phyloP scores from a whole-genome alignment of 2,888 invertebrate genomes.

The Clusia tigrina region DNA sequence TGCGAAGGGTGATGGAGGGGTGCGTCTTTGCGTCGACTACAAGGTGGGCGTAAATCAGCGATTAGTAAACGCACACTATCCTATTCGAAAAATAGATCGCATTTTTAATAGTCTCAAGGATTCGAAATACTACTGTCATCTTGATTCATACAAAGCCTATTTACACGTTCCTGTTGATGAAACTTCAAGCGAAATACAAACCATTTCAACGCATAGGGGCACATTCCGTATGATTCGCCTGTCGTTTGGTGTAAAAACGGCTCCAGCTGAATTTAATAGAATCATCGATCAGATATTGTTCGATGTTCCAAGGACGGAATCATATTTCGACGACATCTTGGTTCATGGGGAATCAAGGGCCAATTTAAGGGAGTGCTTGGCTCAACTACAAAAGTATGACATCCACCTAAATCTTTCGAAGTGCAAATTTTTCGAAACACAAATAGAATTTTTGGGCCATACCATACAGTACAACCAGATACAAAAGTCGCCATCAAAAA shows the following conservation, averaged over 20 bases:
- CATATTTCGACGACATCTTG: too few species aligned
- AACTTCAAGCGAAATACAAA: conserved; percentile 29
- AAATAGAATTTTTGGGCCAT: conserved; percentile 33
- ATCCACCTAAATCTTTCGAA: conserved; percentile 28
- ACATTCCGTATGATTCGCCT: conserved; percentile 33
- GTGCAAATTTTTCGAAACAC: conserved; percentile 42
- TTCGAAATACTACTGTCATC: conserved; percentile 27
- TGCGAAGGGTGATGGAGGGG: conserved; percentile 27
- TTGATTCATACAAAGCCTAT: conserved; percentile 32
- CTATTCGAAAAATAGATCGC: conserved; percentile 30
- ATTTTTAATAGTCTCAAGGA: conserved; percentile 29
- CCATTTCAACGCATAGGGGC: conserved; percentile 26
- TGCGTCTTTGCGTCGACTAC: conserved; percentile 31
- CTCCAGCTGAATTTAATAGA: conserved; percentile 54
- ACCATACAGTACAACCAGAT: conserved; percentile 26
- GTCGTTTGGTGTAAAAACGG: conserved; percentile 50
- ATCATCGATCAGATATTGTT: conserved; percentile 49
- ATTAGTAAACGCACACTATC: conserved; percentile 23
- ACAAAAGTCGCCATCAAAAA: conserved; percentile 27
- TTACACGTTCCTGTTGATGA: conserved; percentile 24
- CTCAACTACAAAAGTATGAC: conserved; percentile 29
- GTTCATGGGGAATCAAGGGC: conserved; percentile 24
- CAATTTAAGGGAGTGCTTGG: conserved; percentile 24
- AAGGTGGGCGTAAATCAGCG: conserved; percentile 32
- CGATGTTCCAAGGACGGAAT: conserved; percentile 44